A percentile compares a stretch with the other conserved stretches of the same genome.
Conservation (phyloP, 2,797 vertebrate genomes). For the Acipenser transmontanus region DNA sequence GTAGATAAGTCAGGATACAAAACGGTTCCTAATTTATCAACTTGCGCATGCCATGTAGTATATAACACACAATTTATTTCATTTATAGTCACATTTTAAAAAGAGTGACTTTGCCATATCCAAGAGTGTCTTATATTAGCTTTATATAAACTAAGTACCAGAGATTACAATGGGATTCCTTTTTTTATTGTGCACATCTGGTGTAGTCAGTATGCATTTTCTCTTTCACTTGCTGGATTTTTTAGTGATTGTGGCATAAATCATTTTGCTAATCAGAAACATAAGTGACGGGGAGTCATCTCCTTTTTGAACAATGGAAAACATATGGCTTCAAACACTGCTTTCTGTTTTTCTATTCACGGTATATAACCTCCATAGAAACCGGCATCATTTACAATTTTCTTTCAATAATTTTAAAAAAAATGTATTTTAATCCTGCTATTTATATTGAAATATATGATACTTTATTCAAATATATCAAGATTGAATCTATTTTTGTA, state of each 20-base stretch:
- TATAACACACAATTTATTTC: slow-evolving; percentile 99
- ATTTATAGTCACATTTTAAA: slow-evolving; percentile 98
- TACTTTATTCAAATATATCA: too few relatives aligned
- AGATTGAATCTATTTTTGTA: too few relatives aligned
- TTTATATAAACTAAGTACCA: slow-evolving; percentile 99
- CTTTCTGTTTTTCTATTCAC: slow-evolving; percentile 63
- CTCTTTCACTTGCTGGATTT: slow-evolving; percentile 98
- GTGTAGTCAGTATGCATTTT: slow-evolving; percentile 99
- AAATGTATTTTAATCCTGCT: too few relatives aligned
- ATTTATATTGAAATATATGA: too few relatives aligned
- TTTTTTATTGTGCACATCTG: slow-evolving; percentile 99
- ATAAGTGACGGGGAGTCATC: slow-evolving; percentile 99
- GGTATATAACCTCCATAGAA: slow-evolving; percentile 67
- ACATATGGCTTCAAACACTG: slow-evolving; percentile 98
- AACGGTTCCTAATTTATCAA: slow-evolving; percentile 99
- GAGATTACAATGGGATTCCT: slow-evolving; percentile 99
- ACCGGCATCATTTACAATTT: too few relatives aligned
- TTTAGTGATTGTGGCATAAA: slow-evolving; percentile 99
- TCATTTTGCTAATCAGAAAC: slow-evolving; percentile 99
- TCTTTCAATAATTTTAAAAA: too few relatives aligned
- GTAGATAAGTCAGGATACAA: slow-evolving; percentile 99
- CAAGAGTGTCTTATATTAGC: slow-evolving; percentile 95
- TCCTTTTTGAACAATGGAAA: slow-evolving; percentile 96
- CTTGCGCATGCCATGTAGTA: slow-evolving; percentile 96
- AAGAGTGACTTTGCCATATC: slow-evolving; percentile 98